Conservation (phyloP, 2,888 invertebrate species). For the Heliconius ethilla region DNA sequence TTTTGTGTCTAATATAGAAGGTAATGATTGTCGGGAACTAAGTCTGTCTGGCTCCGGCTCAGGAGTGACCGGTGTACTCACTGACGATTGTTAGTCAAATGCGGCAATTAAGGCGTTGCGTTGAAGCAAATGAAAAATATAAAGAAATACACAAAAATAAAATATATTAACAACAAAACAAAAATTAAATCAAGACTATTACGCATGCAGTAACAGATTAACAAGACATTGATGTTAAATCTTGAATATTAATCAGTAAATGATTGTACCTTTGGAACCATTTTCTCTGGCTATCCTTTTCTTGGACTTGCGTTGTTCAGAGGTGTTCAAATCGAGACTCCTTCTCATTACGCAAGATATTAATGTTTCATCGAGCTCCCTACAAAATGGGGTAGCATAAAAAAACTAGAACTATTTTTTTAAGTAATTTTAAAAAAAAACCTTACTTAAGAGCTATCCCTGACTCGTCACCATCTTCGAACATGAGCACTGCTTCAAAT, state of each 20-base stretch:
- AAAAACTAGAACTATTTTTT: neutral
- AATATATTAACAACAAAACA: conserved; percentile 20
- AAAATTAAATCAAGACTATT: conserved; percentile 31
- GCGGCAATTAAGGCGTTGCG: conserved; percentile 50
- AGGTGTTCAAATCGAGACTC: conserved; percentile 70
- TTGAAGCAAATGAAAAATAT: conserved; percentile 46
- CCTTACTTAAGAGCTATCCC: conserved; percentile 83
- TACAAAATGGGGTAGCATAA: conserved; percentile 52
- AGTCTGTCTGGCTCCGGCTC: conserved; percentile 65
- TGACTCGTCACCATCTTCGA: conserved; percentile 87
- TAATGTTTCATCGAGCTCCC: conserved; percentile 85
- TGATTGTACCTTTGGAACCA: conserved; percentile 86
- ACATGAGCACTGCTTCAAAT: conserved; percentile 95
- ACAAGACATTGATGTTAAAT: conserved; percentile 13
- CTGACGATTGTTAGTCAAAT: conserved; percentile 71
- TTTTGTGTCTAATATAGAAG: conserved; percentile 65
- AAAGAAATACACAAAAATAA: conserved; percentile 33
- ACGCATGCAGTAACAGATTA: conserved; percentile 33
- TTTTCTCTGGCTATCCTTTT: conserved; percentile 84
- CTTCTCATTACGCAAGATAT: conserved; percentile 87
- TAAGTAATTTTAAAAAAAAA: conserved; percentile 46
- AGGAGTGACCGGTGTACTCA: conserved; percentile 56
- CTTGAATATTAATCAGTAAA: neutral
- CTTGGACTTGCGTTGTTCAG: conserved; percentile 89
- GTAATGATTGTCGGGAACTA: conserved; percentile 55